Conservation (phyloP, 2,888 invertebrate species). For the Hyalella azteca region DNA sequence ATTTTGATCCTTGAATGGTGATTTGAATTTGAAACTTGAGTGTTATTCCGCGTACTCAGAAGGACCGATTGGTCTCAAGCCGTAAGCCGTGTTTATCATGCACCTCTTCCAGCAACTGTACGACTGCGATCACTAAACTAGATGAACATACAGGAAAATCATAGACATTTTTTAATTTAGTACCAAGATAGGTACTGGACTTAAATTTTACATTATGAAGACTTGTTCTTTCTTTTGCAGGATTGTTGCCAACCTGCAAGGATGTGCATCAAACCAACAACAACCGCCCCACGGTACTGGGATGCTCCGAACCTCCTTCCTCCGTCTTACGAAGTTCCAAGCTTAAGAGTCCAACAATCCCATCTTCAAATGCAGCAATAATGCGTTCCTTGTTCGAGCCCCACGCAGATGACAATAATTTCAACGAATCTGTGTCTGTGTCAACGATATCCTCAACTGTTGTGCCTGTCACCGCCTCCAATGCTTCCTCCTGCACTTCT, state of each 20-base stretch:
- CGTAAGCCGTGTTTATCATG: no score
- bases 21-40: no score
- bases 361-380: not conserved
- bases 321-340: not conserved
- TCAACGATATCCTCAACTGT: not conserved
- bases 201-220: not conserved
- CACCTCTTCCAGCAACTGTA: no score
- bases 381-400: not conserved
- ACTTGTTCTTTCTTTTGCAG: not conserved
- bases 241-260: not conserved
- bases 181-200: no score
- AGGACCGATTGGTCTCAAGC: no score
- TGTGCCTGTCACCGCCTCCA: not conserved
- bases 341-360: not conserved
- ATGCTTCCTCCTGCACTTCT: not conserved
- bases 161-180: no score
- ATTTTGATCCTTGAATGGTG: no score
- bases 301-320: not conserved
- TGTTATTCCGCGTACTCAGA: no score
- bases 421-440: constrained; percentile 15
- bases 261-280: constrained; percentile 8
- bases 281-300: not conserved
- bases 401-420: constrained; percentile 3
- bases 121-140: no score
- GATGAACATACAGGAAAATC: no score